Evolutionary conservation across 2,888 invertebrate genomes (phyloP), one percentile per base, ranked within the genome.

Genomic region (Gymnosoma rotundatum): DNA sequence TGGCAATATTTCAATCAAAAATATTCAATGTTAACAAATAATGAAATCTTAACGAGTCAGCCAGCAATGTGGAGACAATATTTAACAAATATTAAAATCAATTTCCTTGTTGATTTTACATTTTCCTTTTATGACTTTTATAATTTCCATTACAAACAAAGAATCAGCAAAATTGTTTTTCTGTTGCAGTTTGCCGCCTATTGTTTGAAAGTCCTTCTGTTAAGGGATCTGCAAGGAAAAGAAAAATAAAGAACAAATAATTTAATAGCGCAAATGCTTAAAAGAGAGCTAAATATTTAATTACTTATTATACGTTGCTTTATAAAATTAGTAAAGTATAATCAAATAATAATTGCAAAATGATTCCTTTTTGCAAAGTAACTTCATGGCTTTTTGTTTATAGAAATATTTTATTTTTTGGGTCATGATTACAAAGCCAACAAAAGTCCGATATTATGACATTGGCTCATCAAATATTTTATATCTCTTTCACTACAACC

Each of bases 171-270:
- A 64, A 64, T 25, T 63, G 75, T 50, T 70, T 70, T 66, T 10
- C 48, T 25, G 50, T 16, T 64, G 78, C 50, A 7, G 5, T 56
- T 56, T 25, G 48, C 36, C 36, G 9, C 18, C 20, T 60, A 66
- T 66, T 73, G 52, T 66, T 66, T 16, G 14, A 52, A 16, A 45
- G 73, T 18, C 79, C 72, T 79, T 79, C 52, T 52, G 9, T 9
- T n/a, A 45, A 3, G 10, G 25, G 36, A 75, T 58, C 63, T 67
- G 63, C 16, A 63, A 75, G 20, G 14, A 8, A 5, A 38, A 50
- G 21, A 56, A 69, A 21, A 63, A 56, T 10, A 1, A 32, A 32
- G 8, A 32, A 42, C 14, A 67, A 60, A 61, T 12, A 36, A 21
- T 21, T 38, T 18, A 32, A 32, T 7, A 8, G 32, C 2, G 45